These are phyloP conservation scores for Neostethus bicornis DNA, from an alignment of 2,797 vertebrate genomes.

Conservation along the genomic window DNA sequence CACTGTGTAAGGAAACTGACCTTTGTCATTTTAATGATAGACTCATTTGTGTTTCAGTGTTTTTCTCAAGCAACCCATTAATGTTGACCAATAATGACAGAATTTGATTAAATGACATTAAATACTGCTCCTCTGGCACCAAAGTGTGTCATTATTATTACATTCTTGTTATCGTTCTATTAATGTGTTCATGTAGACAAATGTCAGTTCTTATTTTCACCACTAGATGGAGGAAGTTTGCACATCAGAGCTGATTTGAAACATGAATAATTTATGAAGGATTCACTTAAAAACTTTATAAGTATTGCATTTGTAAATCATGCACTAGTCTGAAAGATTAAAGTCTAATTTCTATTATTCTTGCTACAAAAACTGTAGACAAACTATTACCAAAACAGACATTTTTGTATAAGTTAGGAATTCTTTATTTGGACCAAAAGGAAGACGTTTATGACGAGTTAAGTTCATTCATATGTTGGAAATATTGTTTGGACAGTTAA, in stretches of 20 bases:
- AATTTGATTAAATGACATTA: not conserved
- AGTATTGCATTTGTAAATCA: not conserved
- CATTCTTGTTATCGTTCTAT: constrained; percentile 5
- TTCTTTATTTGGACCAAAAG: no score
- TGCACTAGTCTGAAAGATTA: not conserved
- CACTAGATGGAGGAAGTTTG: constrained; percentile 55
- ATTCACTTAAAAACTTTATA: no score
- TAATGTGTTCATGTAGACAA: constrained; percentile 3
- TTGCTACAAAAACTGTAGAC: not conserved
- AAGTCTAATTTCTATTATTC: not conserved
- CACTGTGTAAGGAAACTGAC: constrained; percentile 1
- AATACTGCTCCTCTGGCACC: not conserved
- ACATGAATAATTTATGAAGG: no score
- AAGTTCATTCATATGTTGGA: not conserved
- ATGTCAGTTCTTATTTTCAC: constrained; percentile 25
- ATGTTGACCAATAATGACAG: not conserved
- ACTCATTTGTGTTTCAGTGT: not conserved
- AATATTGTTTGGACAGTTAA: not conserved
- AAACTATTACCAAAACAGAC: no score
- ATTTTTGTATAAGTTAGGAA: no score
- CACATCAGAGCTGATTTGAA: not conserved
- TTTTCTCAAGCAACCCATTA: not conserved
- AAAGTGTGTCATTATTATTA: not conserved
- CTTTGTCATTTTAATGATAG: not conserved
- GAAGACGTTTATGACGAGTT: no score